Evolutionary conservation across 2,888 invertebrate species (phyloP).

Genomic region (Antheraea assamensis): DNA sequence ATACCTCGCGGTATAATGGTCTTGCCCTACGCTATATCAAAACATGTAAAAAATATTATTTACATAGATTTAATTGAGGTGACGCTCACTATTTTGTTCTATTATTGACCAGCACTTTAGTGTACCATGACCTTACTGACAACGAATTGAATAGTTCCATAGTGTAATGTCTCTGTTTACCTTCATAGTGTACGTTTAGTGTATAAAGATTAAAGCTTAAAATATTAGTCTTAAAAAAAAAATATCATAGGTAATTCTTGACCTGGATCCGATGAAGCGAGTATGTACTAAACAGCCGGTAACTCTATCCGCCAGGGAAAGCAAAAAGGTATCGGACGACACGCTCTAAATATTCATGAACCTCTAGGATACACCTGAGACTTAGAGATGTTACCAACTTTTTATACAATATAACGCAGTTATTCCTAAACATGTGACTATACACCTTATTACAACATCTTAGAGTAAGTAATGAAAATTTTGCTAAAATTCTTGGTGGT

Average conservation of each 20-base stretch:
- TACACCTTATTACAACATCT: not conserved
- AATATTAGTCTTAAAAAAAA: too few relatives aligned
- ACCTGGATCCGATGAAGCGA: not conserved
- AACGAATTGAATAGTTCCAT: too few relatives aligned
- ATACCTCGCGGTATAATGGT: too few relatives aligned
- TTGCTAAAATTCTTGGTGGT: not conserved
- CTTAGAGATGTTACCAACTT: conserved; percentile 18
- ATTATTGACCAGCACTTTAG: too few relatives aligned
- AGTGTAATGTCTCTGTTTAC: too few relatives aligned
- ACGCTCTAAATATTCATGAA: conserved; percentile 47
- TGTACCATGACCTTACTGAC: too few relatives aligned
- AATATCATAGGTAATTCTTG: not conserved
- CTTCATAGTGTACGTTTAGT: too few relatives aligned
- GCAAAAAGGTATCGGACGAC: conserved; percentile 28
- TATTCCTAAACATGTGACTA: not conserved
- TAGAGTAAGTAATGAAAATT: not conserved
- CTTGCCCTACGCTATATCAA: too few relatives aligned
- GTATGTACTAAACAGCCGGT: conserved; percentile 1
- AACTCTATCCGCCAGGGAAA: conserved; percentile 1
- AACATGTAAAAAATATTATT: too few relatives aligned
- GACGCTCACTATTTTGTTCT: too few relatives aligned
- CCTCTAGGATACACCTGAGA: conserved; percentile 25
- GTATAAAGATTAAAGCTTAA: too few relatives aligned
- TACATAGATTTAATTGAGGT: too few relatives aligned
- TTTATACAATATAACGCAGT: not conserved